Evolutionary conservation across 2,113 vertebrate species (phyloP).

Genomic region (Xenopus laevis): DNA sequence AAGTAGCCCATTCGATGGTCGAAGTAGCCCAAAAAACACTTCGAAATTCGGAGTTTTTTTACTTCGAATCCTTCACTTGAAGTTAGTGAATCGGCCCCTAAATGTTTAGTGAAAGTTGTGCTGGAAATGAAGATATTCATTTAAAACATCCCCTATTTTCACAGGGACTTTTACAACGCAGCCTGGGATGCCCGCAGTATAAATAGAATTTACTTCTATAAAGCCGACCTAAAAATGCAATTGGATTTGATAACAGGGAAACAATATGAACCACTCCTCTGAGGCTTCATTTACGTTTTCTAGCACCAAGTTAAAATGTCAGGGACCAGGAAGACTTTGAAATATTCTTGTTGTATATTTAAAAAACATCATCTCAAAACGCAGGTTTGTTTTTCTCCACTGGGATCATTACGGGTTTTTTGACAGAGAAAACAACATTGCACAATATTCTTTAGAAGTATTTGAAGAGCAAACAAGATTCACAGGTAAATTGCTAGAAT

Average conservation of each 20-base stretch:
- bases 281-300: conserved; percentile 64
- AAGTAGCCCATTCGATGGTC: too few relatives aligned
- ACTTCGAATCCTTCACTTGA: too few relatives aligned
- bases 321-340: conserved; percentile 52
- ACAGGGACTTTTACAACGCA: not conserved
- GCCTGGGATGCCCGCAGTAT: not conserved
- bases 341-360: conserved; percentile 54
- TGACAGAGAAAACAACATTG: conserved; percentile 57
- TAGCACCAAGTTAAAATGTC: conserved; percentile 56
- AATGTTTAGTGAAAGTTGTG: conserved; percentile 61
- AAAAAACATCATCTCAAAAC: conserved; percentile 62
- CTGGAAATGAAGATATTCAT: conserved; percentile 56
- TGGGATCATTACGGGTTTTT: conserved; percentile 54
- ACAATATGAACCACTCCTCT: conserved; percentile 50
- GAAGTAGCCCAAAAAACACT: too few relatives aligned
- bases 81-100: too few relatives aligned
- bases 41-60: too few relatives aligned
- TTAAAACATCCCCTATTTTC: conserved; percentile 43
- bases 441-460: conserved; percentile 66
- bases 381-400: conserved; percentile 46
- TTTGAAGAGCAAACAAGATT: conserved; percentile 64
- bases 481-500: conserved; percentile 59
- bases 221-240: conserved; percentile 48
- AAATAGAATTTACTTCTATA: not conserved
- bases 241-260: conserved; percentile 52